phyloP scores from a whole-genome alignment of 2,888 invertebrate genomes.

The Cantharis flavilabris region DNA sequence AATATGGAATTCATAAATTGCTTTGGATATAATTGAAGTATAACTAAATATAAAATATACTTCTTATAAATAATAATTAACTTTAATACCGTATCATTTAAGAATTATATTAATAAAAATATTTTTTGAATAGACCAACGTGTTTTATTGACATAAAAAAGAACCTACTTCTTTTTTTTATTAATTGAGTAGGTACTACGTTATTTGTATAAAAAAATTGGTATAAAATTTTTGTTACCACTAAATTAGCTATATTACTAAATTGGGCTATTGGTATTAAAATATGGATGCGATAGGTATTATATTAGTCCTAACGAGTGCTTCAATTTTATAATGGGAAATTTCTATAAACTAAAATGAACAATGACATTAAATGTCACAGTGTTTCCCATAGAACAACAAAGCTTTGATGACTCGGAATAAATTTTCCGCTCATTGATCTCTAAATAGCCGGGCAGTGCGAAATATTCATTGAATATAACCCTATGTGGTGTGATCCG shows the following conservation, averaged over 20 bases:
- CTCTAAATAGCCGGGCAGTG: conserved; percentile 52
- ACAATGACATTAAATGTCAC: conserved; percentile 27
- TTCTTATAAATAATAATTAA: not conserved
- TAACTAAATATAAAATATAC: not conserved
- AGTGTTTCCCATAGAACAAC: conserved; percentile 41
- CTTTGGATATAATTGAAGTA: not conserved
- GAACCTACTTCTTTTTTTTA: not conserved
- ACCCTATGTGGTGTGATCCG: conserved; percentile 37
- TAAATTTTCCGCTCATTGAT: conserved; percentile 54
- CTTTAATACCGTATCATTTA: not conserved
- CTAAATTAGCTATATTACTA: not conserved
- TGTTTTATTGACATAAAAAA: not conserved
- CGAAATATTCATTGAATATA: conserved; percentile 46
- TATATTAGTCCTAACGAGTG: not conserved
- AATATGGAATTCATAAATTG: not conserved
- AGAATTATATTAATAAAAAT: not conserved
- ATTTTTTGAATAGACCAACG: not conserved
- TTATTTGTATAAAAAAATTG: not conserved
- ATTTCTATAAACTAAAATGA: conserved; percentile 20
- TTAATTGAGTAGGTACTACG: not conserved
- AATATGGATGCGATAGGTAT: not conserved
- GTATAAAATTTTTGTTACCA: not conserved
- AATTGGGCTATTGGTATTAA: not conserved
- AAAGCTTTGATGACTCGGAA: conserved; percentile 44
- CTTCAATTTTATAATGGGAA: conserved; percentile 12